Evolutionary conservation across 2,888 invertebrate genomes (phyloP).

Genomic region (Monochamus alternatus): DNA sequence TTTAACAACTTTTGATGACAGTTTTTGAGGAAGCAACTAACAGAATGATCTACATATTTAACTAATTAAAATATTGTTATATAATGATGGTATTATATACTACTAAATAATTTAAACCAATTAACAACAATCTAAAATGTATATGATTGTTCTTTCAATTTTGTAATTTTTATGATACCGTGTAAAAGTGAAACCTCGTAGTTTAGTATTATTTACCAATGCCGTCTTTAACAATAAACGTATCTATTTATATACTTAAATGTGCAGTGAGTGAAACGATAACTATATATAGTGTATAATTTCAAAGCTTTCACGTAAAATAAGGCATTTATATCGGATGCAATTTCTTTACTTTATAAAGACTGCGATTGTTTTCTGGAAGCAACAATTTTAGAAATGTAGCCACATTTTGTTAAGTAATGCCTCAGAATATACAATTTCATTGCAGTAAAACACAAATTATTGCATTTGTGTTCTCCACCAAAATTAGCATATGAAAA

Average conservation of each 20-base stretch:
- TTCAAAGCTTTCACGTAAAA: not conserved
- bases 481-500: too few relatives aligned
- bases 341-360: too few relatives aligned
- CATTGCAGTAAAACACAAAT: too few relatives aligned
- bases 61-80: not conserved
- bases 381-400: too few relatives aligned
- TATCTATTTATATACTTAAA: not conserved
- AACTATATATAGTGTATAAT: constrained; percentile 10
- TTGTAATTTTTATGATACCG: not conserved
- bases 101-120: not conserved
- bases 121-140: not conserved
- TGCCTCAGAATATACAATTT: too few relatives aligned
- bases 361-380: too few relatives aligned
- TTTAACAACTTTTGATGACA: too few relatives aligned
- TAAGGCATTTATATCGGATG: not conserved
- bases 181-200: constrained; percentile 6
- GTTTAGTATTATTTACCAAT: constrained; percentile 9
- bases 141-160: not conserved
- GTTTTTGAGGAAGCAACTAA: too few relatives aligned
- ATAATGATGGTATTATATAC: not conserved
- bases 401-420: too few relatives aligned
- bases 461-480: too few relatives aligned
- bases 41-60: too few relatives aligned
- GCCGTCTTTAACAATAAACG: not conserved
- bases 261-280: not conserved